A percentile compares a stretch with the other conserved stretches of the same genome.
Conservation (phyloP, 2,797 vertebrate species). For the Micropoecilia bifurca region DNA sequence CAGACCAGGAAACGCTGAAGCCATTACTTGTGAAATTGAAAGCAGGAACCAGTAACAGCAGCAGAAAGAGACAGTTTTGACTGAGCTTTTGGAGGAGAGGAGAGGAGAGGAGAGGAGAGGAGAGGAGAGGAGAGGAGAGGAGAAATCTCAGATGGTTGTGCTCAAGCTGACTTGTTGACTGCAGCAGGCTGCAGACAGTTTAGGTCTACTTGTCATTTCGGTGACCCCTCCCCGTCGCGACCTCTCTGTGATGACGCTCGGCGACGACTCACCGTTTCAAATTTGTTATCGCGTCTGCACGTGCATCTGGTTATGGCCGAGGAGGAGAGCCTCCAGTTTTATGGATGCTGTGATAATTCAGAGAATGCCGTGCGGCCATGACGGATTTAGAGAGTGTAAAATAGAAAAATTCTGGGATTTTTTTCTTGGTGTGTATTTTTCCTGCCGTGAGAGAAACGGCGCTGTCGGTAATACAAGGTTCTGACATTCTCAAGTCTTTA, state of each 20-base stretch:
- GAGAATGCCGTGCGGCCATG: neutral
- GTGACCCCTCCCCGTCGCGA: conserved; percentile 58
- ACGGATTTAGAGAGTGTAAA: neutral
- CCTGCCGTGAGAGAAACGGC: conserved; percentile 27
- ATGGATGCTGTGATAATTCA: conserved; percentile 8
- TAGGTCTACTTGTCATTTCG: conserved; percentile 68
- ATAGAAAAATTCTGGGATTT: neutral
- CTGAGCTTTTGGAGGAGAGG: conserved; percentile 53
- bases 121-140: too few relatives aligned
- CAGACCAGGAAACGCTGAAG: conserved; percentile 78
- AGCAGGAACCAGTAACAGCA: conserved; percentile 76
- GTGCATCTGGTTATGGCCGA: conserved; percentile 39
- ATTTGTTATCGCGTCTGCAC: conserved; percentile 50
- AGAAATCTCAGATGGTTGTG: conserved; percentile 66
- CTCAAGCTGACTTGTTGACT: conserved; percentile 74
- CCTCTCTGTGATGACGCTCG: conserved; percentile 53
- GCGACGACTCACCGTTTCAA: conserved; percentile 51
- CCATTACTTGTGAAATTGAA: conserved; percentile 81
- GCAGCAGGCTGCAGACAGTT: conserved; percentile 64
- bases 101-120: neutral
- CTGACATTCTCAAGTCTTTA: neutral
- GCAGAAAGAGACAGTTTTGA: conserved; percentile 70
- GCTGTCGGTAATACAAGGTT: conserved; percentile 5
- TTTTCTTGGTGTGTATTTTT: neutral
- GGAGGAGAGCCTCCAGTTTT: conserved; percentile 7